Percentiles rank a stretch among this genome's conserved stretches.
These are phyloP conservation scores for Xerus inauris DNA, from an alignment of 2,113 vertebrate genomes.

Conservation along the genomic window DNA sequence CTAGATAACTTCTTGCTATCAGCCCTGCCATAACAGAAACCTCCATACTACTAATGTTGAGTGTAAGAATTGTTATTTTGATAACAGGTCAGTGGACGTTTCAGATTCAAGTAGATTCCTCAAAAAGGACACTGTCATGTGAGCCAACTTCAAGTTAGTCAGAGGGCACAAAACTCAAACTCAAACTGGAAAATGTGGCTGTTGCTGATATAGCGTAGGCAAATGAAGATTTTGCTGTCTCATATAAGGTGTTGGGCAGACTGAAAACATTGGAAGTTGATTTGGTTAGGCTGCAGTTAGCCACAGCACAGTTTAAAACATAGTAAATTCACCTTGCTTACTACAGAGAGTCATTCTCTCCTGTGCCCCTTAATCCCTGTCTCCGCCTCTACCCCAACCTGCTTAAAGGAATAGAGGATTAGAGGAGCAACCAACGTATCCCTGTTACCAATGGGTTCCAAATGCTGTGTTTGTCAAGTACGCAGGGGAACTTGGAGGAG, in stretches of 20 bases:
- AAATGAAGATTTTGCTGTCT: neutral
- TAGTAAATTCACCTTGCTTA: neutral
- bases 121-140: neutral
- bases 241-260: neutral
- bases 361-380: neutral
- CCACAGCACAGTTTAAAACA: neutral
- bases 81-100: neutral
- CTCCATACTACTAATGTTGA: neutral
- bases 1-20: neutral
- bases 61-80: neutral
- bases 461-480: neutral
- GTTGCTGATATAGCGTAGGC: neutral
- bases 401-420: neutral
- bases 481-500: neutral
- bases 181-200: neutral
- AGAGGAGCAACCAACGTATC: neutral
- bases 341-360: neutral
- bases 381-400: neutral
- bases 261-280: neutral
- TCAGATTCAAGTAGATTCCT: neutral
- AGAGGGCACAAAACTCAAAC: neutral
- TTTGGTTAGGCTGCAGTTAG: neutral
- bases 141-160: neutral
- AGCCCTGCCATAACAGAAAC: neutral
- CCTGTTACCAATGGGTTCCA: neutral